Percentiles rank a stretch among this genome's conserved stretches.
Conservation (phyloP, 2,113 vertebrate species). For the Colistium nudipinnis region DNA sequence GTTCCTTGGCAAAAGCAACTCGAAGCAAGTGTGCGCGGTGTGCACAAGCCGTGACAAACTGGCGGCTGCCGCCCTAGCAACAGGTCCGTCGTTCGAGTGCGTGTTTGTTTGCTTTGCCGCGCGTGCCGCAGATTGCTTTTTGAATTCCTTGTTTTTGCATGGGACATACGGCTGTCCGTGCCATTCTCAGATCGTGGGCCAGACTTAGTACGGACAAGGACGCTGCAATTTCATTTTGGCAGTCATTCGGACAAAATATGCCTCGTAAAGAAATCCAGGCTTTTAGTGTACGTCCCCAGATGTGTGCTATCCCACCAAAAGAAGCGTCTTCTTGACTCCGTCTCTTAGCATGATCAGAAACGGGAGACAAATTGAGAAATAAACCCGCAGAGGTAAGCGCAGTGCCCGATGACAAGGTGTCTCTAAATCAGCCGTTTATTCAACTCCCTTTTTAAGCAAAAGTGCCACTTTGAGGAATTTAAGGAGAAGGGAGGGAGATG, state of each 20-base stretch:
- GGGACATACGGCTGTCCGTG: neutral
- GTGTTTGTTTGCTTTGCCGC: too few relatives aligned
- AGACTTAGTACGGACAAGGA: neutral
- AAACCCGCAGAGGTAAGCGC: slow-evolving; percentile 83
- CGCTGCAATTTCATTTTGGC: neutral
- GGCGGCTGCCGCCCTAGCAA: neutral
- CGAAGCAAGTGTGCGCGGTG: too few relatives aligned
- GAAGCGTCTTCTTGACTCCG: slow-evolving; percentile 5
- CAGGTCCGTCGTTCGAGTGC: too few relatives aligned
- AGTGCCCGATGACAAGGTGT: slow-evolving; percentile 84
- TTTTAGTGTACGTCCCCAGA: neutral
- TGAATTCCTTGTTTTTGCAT: neutral
- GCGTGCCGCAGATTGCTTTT: too few relatives aligned
- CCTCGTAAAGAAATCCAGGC: neutral
- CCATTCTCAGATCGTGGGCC: neutral
- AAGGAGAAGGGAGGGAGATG: slow-evolving; percentile 91
- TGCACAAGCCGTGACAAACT: neutral
- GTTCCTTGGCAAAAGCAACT: too few relatives aligned
- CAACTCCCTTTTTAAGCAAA: slow-evolving; percentile 85
- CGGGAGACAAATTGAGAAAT: slow-evolving; percentile 12
- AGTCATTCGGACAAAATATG: neutral
- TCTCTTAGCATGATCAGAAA: slow-evolving; percentile 22
- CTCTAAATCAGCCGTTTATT: slow-evolving; percentile 86
- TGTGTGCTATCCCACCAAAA: neutral
- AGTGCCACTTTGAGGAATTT: slow-evolving; percentile 97